Evolutionary conservation across 2,888 invertebrate genomes (phyloP), one percentile per base, ranked within the genome.

Genomic region (Volucella inflata): DNA sequence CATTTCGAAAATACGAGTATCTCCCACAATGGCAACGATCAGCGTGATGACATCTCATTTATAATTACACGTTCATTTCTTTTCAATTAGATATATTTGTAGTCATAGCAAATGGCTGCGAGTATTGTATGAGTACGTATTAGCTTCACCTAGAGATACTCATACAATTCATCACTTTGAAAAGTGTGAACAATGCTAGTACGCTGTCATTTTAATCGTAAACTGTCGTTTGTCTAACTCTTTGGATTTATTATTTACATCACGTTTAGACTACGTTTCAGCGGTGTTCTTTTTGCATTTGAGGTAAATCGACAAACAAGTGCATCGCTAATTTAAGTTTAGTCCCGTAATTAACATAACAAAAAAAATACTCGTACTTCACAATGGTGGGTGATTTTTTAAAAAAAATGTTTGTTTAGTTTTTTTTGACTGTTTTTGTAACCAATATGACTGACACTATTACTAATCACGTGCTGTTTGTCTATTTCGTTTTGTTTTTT

Each of bases 131-230:
- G 30, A 30, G 30, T 2, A 30, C 0, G 4, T 6, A 79, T 81
- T 57, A 67, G 67, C 12, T 62, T 64, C 50, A 50, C 38, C 21
- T 71, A 75, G 67, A 75, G 65, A 74, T 30, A 30, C 30, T 60
- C 17, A 78, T 67, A 38, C 82, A 46, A 85, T 85, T 59, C 38
- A 68, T 85, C 85, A 85, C 30, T 85, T 77, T 68, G 71, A 79
- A 81, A 81, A 68, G 85, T 85, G 80, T 85, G 85, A 85, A 85
- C 72, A 80, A 72, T 81, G 57, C 79, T 77, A 50, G 65, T 85
- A 62, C 68, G 62, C 68, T 85, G 85, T 81, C 85, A 76, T 64
- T 71, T 77, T 68, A 80, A 77, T 68, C 30, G 30, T 30, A 30
- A 30, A 30, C 50, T 62, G 71, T 68, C 80, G 42, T 80, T 72